Percentiles rank a stretch among this genome's conserved stretches.
Evolutionary conservation across 2,113 vertebrate species (phyloP).

Genomic region (Apistogramma diplotaenia): DNA sequence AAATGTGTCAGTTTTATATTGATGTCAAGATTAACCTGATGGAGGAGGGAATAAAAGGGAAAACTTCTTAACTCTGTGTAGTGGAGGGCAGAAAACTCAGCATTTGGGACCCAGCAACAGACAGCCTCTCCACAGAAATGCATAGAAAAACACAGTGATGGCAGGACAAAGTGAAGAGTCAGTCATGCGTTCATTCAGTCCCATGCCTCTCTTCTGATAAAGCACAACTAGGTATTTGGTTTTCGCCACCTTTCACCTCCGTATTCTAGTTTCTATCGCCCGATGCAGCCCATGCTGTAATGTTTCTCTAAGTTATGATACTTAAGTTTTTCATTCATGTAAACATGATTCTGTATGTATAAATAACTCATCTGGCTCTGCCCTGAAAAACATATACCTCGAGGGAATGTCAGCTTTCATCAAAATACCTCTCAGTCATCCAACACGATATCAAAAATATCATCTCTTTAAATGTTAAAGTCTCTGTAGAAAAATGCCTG

Average conservation of each 20-base stretch:
- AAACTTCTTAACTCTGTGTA: neutral
- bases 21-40: conserved; percentile 9
- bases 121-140: conserved; percentile 58
- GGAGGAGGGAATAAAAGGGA: neutral
- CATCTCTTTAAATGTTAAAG: conserved; percentile 74
- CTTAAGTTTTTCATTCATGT: conserved; percentile 32
- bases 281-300: neutral
- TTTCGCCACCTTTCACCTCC: conserved; percentile 33
- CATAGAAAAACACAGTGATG: conserved; percentile 72
- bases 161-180: conserved; percentile 62
- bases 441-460: conserved; percentile 82
- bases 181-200: conserved; percentile 49
- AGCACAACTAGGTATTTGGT: conserved; percentile 71
- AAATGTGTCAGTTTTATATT: neutral
- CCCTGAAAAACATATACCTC: conserved; percentile 41
- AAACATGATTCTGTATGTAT: conserved; percentile 46
- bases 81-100: conserved; percentile 36
- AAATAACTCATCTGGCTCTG: conserved; percentile 61
- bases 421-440: conserved; percentile 60
- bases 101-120: conserved; percentile 13
- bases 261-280: neutral
- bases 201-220: conserved; percentile 52
- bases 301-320: conserved; percentile 22
- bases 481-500: conserved; percentile 77
- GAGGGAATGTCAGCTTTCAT: conserved; percentile 51